Base-by-base conservation (phyloP, 2,797 vertebrate species). In the Phalanger gymnotis region DNA sequence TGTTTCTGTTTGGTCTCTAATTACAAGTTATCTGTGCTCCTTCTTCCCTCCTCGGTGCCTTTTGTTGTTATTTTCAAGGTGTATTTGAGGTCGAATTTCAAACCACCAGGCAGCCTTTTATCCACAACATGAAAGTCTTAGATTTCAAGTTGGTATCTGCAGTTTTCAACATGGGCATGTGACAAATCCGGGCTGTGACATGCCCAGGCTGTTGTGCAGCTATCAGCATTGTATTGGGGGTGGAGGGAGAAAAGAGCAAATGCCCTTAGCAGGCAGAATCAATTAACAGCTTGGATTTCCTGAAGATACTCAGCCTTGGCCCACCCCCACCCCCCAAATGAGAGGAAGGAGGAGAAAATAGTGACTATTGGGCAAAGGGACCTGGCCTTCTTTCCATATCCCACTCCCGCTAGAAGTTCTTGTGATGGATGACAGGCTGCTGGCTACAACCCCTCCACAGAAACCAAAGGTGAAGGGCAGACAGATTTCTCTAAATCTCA, bases 391-490 rank as follows among this genome's bases (percentile, higher is more conserved):
- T 90, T 96, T 61, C 93, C 87, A 34, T 54, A 53, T 1, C 7
- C 28, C 57, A 10, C 27, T 89, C 22, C 28, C 51, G 34, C 56
- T 95, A 22, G 51, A 95, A 87, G 27, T 34, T 51, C 9, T 96
- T 7, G 91, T 92, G 30, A 87, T 31, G 93, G 96, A 93, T 9
- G 73, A 87, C 73, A 51, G 93, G 13, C 34, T 93, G 89, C 90
- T 96, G 91, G 53, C 27, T 93, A 5, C 3, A 16, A 57, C 0
- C 0, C 47, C 54, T 95, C 89, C 92, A 96, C n/a, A 90, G n/a
- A 91, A 98, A 93, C 19, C 93, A 95, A 96, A 47, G 52, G 94
- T 55, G 92, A 31, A 73, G 40, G 53, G 94, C 54, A 93, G 22
- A 56, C 73, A 87, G 52, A 93, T 4, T 53, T 5, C 94, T 96